phyloP scores from a whole-genome alignment of 2,113 vertebrate genomes.

The Tyto alba region DNA sequence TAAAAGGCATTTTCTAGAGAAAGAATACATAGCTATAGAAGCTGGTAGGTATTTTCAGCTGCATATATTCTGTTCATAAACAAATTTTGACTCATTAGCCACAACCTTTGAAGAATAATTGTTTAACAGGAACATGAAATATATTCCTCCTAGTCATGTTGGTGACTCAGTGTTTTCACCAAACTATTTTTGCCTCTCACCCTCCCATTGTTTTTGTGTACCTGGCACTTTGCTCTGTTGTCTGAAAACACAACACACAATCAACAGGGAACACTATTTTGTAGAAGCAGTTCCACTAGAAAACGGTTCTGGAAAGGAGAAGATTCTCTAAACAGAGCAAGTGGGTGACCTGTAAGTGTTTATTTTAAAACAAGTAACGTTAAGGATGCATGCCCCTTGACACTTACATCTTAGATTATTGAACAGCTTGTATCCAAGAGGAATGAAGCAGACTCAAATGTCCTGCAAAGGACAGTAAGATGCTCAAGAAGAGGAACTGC shows the following conservation, averaged over 20 bases:
- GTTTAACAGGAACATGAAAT: background rate
- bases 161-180: background rate
- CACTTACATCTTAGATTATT: background rate
- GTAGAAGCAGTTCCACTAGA: background rate
- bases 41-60: background rate
- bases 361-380: background rate
- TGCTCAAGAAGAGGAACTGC: background rate
- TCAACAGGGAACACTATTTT: background rate
- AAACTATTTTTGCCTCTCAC: background rate
- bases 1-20: background rate
- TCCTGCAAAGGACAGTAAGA: background rate
- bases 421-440: background rate
- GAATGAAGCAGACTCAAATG: background rate
- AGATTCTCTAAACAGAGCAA: background rate
- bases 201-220: background rate
- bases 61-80: background rate
- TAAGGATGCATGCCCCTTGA: background rate
- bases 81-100: background rate
- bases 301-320: background rate
- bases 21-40: background rate
- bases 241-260: background rate
- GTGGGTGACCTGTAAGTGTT: background rate
- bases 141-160: background rate
- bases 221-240: background rate
- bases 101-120: background rate